Evolutionary conservation across 2,797 vertebrate species (phyloP).

Genomic region (Phrynocephalus vlangalii): DNA sequence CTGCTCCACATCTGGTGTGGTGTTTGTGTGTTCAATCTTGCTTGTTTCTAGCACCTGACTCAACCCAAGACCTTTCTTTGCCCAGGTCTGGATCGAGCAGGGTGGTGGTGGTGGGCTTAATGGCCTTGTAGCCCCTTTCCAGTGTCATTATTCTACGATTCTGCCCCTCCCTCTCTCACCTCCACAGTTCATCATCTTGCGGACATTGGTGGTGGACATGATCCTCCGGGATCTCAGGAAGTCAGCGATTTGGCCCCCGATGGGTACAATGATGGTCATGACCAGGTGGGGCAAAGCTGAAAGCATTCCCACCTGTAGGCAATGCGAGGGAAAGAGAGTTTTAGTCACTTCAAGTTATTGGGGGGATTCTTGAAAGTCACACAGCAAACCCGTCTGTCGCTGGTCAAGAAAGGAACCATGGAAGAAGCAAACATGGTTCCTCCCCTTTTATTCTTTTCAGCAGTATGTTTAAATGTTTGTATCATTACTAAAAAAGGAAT

Average conservation of each 20-base stretch:
- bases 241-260: slow-evolving; percentile 92
- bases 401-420: background rate
- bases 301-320: slow-evolving; percentile 86
- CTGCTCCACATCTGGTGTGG: too few relatives aligned
- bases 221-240: slow-evolving; percentile 85
- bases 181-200: slow-evolving; percentile 95
- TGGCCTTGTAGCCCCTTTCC: too few relatives aligned
- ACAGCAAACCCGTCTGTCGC: background rate
- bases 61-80: too few relatives aligned
- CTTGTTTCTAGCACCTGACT: too few relatives aligned
- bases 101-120: too few relatives aligned
- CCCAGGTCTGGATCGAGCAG: too few relatives aligned
- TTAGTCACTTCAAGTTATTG: background rate
- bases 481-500: background rate
- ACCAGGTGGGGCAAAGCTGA: slow-evolving; percentile 93
- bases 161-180: slow-evolving; percentile 74
- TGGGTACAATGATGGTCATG: slow-evolving; percentile 94
- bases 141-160: too few relatives aligned
- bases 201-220: slow-evolving; percentile 92
- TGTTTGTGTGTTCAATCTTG: too few relatives aligned
- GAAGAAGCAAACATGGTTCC: background rate
- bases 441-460: background rate
- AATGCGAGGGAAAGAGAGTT: background rate
- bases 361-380: background rate
- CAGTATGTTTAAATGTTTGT: background rate